phyloP scores from a whole-genome alignment of 2,888 invertebrate genomes.

The Actias luna region DNA sequence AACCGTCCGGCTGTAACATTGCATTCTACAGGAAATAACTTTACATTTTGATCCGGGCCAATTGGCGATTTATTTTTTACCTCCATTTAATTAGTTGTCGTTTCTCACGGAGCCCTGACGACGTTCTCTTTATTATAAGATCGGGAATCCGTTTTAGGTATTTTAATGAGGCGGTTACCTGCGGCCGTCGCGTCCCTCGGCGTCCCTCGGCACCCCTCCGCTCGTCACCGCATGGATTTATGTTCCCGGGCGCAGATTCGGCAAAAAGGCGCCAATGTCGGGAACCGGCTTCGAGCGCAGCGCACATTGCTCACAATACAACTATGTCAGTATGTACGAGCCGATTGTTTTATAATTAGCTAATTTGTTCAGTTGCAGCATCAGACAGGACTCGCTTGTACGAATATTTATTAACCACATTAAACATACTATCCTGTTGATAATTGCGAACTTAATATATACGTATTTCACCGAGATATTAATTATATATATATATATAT shows the following conservation, averaged over 20 bases:
- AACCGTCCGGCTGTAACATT: not conserved
- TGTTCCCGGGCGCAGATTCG: constrained; percentile 34
- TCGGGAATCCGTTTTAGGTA: constrained; percentile 58
- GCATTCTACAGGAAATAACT: not conserved
- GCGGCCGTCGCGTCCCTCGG: constrained; percentile 22
- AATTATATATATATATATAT: no score
- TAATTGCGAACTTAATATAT: no score
- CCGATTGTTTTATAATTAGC: constrained; percentile 18
- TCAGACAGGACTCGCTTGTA: no score
- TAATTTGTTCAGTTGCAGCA: constrained; percentile 16
- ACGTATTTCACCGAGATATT: no score
- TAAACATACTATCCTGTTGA: no score
- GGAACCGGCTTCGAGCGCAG: constrained; percentile 24
- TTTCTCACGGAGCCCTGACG: constrained; percentile 58
- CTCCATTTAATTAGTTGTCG: constrained; percentile 55
- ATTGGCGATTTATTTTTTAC: constrained; percentile 32
- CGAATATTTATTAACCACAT: no score
- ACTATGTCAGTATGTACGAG: not conserved
- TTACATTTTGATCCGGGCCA: not conserved
- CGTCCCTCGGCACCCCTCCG: constrained; percentile 15
- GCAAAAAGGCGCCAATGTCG: constrained; percentile 45
- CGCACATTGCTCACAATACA: constrained; percentile 17
- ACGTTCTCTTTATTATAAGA: constrained; percentile 46
- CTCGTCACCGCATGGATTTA: constrained; percentile 35
- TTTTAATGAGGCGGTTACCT: constrained; percentile 64